Conservation (phyloP, 2,113 vertebrate genomes). For the Columbina picui region DNA sequence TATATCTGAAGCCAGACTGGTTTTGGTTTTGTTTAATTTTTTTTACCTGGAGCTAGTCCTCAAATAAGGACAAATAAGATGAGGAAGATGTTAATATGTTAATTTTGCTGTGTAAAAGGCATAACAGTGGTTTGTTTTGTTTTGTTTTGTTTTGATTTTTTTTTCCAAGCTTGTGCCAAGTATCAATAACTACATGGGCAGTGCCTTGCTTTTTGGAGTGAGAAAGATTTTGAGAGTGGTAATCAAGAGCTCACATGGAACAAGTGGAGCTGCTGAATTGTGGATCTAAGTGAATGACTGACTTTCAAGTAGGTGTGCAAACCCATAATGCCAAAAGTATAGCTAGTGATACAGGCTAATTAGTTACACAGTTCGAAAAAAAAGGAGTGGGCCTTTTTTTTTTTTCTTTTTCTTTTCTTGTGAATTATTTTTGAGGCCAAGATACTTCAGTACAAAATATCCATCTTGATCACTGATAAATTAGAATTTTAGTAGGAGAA, state of each 20-base stretch:
- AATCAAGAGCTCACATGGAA: background rate
- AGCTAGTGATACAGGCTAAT: background rate
- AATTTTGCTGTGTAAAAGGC: background rate
- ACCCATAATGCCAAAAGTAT: background rate
- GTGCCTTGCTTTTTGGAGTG: background rate
- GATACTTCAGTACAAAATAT: background rate
- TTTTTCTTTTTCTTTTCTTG: background rate
- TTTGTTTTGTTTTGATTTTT: too few species aligned
- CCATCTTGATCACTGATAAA: background rate
- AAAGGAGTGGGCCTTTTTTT: rapidly evolving
- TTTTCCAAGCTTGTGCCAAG: background rate
- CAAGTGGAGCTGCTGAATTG: background rate
- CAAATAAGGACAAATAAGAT: background rate
- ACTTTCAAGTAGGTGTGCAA: background rate
- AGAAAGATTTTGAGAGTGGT: background rate
- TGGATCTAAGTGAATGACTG: background rate
- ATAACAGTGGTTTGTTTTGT: too few species aligned
- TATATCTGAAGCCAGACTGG: background rate
- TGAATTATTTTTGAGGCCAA: background rate
- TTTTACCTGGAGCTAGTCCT: background rate
- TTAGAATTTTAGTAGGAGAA: background rate
- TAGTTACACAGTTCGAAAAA: background rate
- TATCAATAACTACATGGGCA: background rate
- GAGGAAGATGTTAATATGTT: background rate
- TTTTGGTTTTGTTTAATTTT: too few species aligned